Evolutionary conservation across 64 coral and sea anemone genomes (phyloP), one percentile per base, ranked within the genome.

Genomic region (Montipora sp.): DNA sequence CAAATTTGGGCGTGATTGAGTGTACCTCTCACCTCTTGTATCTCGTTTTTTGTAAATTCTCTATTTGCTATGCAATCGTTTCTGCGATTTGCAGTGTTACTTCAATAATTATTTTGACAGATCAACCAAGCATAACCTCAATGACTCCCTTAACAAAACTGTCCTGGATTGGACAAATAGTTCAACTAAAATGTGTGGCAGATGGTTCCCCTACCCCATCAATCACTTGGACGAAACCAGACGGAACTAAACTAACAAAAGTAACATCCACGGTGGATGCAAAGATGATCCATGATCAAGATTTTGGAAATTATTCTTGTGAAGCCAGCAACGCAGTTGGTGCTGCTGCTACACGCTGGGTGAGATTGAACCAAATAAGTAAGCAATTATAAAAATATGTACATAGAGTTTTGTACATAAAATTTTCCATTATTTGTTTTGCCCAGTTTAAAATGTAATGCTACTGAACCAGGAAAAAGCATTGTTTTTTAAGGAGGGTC

Each of bases 81-180:
- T 27, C 27, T 27, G 27, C 27, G 1, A 27, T 27, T 27, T 27
- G 27, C 27, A 27, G 1, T 27, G 27, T 27, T 27, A 27, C 1
- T 55, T 55, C 51, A 55, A 55, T 55, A 5, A 55, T 55, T 55
- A 55, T 55, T 55, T 83, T 83, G 7, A 51, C 80, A 83, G 80
- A 66, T 63, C 4, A 21, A 27, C 59, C 59, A 3, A 48, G 2
- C 46, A 84, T 84, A 63, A 84, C 20, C 11, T 24, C 18, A 9
- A 57, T 8, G 12, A 59, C 63, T 1, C 27, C 24, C 50, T 63
- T 36, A 19, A 18, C 9, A 24, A 21, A 0, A 13, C 15, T 19
- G 47, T 84, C 81, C 16, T 84, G 81, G 81, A 68, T 84, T 84
- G 55, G 81, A 8, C 81, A 63, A 24, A 47, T 13, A 66, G 81